Conservation (phyloP, 2,797 vertebrate genomes). For the Aplochiton taeniatus region DNA sequence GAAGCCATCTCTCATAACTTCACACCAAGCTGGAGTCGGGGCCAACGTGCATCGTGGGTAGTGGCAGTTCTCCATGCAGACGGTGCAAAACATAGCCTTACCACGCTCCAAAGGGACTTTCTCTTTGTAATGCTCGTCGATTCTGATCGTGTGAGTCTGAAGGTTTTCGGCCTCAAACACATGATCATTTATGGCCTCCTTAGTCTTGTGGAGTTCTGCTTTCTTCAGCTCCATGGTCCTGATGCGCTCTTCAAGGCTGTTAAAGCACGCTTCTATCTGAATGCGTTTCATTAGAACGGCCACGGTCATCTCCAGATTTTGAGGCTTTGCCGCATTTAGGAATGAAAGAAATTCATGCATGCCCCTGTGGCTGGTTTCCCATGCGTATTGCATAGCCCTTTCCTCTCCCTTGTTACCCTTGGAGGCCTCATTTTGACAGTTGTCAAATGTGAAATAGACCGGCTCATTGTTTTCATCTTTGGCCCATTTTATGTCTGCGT, state of each 20-base stretch:
- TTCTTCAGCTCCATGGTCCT: background rate
- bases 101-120: background rate
- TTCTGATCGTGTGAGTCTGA: background rate
- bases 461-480: too few relatives aligned
- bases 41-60: constrained; percentile 22
- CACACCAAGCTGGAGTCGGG: background rate
- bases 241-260: background rate
- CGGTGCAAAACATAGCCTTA: background rate
- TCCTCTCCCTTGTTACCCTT: too few relatives aligned
- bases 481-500: too few relatives aligned
- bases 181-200: background rate
- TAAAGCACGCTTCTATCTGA: background rate
- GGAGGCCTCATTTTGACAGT: too few relatives aligned
- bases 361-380: too few relatives aligned
- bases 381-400: too few relatives aligned
- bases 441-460: too few relatives aligned
- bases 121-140: background rate
- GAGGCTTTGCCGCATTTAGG: background rate
- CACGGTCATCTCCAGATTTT: background rate
- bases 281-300: background rate
- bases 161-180: background rate
- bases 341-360: background rate
- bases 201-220: background rate
- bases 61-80: constrained; percentile 32
- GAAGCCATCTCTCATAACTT: background rate